phyloP scores from a whole-genome alignment of 2,888 invertebrate species.

The Encarsia formosa region DNA sequence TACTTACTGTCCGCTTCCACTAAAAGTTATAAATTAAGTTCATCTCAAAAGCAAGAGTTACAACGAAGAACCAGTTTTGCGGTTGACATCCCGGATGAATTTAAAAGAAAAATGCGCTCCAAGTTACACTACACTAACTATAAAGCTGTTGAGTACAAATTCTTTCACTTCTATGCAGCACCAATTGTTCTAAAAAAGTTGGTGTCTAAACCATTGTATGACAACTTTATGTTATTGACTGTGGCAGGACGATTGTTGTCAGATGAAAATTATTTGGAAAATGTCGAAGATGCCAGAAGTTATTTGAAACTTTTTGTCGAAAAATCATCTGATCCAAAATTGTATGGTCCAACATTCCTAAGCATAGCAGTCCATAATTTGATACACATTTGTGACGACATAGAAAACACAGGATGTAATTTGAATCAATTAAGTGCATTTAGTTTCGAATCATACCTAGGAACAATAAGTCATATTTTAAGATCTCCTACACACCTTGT shows the following conservation, averaged over 20 bases:
- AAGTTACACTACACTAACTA: constrained; percentile 7
- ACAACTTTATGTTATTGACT: constrained; percentile 20
- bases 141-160: constrained; percentile 27
- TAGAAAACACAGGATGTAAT: neutral
- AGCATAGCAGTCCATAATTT: constrained; percentile 1
- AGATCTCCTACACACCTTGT: neutral
- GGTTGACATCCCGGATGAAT: constrained; percentile 23
- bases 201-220: constrained; percentile 12
- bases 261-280: neutral
- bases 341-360: constrained; percentile 2
- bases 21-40: neutral
- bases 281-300: neutral
- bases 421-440: constrained; percentile 4
- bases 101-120: constrained; percentile 24
- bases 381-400: constrained; percentile 7
- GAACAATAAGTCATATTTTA: neutral
- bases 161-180: constrained; percentile 29
- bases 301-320: constrained; percentile 7
- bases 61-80: neutral
- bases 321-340: neutral
- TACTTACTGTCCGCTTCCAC: neutral
- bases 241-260: constrained; percentile 7
- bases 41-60: constrained; percentile 2
- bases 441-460: neutral
- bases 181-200: constrained; percentile 29